Evolutionary conservation across 2,888 invertebrate genomes (phyloP), one percentile per base, ranked within the genome.

Genomic region (Lasioglossum pauxillum): DNA sequence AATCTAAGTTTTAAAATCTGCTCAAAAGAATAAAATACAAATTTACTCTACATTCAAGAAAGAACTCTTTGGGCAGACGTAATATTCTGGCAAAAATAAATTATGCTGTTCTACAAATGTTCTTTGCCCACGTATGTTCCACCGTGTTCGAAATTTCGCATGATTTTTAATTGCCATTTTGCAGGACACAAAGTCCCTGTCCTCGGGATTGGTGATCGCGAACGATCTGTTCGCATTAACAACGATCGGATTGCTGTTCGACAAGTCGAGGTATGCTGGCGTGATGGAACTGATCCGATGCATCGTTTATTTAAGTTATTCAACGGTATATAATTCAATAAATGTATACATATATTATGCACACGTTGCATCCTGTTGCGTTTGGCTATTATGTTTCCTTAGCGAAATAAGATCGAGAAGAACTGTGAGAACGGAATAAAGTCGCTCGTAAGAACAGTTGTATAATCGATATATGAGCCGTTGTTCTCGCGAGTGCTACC

Each of bases 211-310:
- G 75, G 96, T 96, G 92, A 96, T 97, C 0, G 85, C 96, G 71
- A 97, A 97, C 95, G 96, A 97, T 89, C 96, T 97, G 72, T 96
- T 96, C 4, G 97, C 97, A 0, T 95, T 98, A 23, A 97, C 97
- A 0, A 95, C 97, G 41, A 97, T 98, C 76, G 97, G 98, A 0
- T 96, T 97, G 96, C 94, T 98, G 14, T 97, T 98, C 91, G 98
- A 98, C 91, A 96, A 97, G 90, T 96, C 96, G 69, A 96, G 96
- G 12, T 95, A 96, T 90, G 97, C 97, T 0, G 96, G 96, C 12
- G 92, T 96, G 2, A 95, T 97, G 57, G 98, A 98, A 94, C 96
- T 97, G 1, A 86, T 96, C 2, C 96, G 98, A 16, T 98, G 97
- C 92, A 95, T 96, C n/a, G 94, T 96, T 0, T 95, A 97, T 38